A percentile compares a stretch with the other conserved stretches of the same genome.
These are phyloP conservation scores for Arrhamphus sclerolepis DNA, from an alignment of 2,797 vertebrate genomes.

Conservation along the genomic window DNA sequence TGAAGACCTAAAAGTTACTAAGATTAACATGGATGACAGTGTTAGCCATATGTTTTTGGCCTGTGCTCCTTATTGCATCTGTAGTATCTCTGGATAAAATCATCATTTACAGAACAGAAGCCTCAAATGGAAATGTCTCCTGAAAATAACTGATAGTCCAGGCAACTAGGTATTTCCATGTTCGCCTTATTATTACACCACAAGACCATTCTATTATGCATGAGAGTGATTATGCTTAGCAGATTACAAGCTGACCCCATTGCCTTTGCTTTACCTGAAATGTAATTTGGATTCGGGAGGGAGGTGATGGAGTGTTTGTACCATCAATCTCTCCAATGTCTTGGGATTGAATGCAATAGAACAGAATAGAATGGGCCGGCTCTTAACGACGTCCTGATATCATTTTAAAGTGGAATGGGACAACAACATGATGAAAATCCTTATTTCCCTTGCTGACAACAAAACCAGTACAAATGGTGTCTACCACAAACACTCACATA, in stretches of 20 bases:
- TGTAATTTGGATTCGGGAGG: conserved; percentile 67
- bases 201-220: conserved; percentile 69
- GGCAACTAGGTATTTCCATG: conserved; percentile 56
- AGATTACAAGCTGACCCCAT: conserved; percentile 78
- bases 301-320: conserved; percentile 49
- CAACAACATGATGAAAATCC: conserved; percentile 72
- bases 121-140: conserved; percentile 52
- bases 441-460: conserved; percentile 72
- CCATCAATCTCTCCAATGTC: conserved; percentile 69
- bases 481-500: conserved; percentile 21
- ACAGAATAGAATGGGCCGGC: conserved; percentile 52
- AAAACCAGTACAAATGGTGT: conserved; percentile 64
- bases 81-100: conserved; percentile 33
- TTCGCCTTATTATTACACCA: conserved; percentile 55
- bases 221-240: conserved; percentile 71
- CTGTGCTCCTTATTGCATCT: conserved; percentile 24
- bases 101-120: conserved; percentile 36
- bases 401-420: conserved; percentile 67
- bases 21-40: not conserved
- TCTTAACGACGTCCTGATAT: conserved; percentile 69
- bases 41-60: not conserved
- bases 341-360: conserved; percentile 53
- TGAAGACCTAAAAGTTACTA: not conserved
- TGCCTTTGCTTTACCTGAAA: conserved; percentile 76
- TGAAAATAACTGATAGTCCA: conserved; percentile 55